phyloP scores from a whole-genome alignment of 1,140 invertebrate species.

The Ceratina japonica region DNA sequence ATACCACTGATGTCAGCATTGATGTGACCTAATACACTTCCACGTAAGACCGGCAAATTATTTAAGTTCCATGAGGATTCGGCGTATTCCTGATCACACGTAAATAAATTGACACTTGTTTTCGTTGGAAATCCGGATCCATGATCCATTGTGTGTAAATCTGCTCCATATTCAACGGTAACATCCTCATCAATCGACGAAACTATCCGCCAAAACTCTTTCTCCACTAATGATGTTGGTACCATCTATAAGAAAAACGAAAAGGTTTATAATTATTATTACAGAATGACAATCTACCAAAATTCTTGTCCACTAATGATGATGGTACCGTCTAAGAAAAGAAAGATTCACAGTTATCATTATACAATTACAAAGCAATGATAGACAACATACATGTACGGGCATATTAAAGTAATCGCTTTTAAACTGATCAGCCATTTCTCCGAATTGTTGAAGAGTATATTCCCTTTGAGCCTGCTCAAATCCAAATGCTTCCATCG shows the following conservation, averaged over 20 bases:
- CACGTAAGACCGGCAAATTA: slow-evolving; percentile 95
- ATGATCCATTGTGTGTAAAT: slow-evolving; percentile 98
- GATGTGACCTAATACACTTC: slow-evolving; percentile 96
- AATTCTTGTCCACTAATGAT: slow-evolving; percentile 95
- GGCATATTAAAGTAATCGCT: slow-evolving; percentile 99
- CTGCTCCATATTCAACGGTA: slow-evolving; percentile 98
- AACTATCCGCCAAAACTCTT: slow-evolving; percentile 99
- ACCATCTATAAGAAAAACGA: slow-evolving; percentile 83
- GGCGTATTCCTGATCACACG: slow-evolving; percentile 93
- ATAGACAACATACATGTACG: slow-evolving; percentile 83
- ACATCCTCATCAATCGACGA: slow-evolving; percentile 98
- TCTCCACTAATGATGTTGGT: slow-evolving; percentile 92
- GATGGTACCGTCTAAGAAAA: slow-evolving; percentile 87
- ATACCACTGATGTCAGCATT: slow-evolving; percentile 99
- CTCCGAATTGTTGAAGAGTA: slow-evolving; percentile 97
- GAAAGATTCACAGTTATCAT: neutral
- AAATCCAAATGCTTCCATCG: slow-evolving; percentile 97
- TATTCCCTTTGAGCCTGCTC: slow-evolving; percentile 97
- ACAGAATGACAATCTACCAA: slow-evolving; percentile 91
- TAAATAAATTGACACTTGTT: slow-evolving; percentile 86
- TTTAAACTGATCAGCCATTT: slow-evolving; percentile 99
- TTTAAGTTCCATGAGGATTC: slow-evolving; percentile 99
- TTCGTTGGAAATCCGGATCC: slow-evolving; percentile 99
- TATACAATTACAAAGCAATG: neutral
- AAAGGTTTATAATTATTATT: neutral